Evolutionary conservation across 2,888 invertebrate species (phyloP), one percentile per base, ranked within the genome.

Genomic region (Paralinhomoeus sp.): DNA sequence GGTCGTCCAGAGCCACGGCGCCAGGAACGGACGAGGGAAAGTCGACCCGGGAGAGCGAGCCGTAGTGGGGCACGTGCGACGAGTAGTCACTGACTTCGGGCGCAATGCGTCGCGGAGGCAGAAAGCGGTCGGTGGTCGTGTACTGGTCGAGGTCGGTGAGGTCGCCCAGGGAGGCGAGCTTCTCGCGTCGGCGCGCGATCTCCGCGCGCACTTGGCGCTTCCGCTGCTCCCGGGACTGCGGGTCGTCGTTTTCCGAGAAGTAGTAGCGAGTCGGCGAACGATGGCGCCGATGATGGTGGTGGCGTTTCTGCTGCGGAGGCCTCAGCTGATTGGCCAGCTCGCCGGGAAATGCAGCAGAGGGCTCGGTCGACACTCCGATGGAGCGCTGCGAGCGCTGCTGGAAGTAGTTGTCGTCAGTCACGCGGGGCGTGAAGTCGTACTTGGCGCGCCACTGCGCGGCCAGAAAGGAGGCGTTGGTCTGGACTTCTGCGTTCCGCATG

Each of bases 171-270:
- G 52, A 51, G 40, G 54, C 72, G 46, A 75, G 67, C 53, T 73
- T 71, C 51, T 69, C 68, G 38, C 72, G 65, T n/a, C 74, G 62
- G 42, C 71, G 63, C 15, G 72, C 72, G 47, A 75, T 72, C 57
- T 75, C 74, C 37, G 70, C 70, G 51, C 53, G 46, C 40, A 75
- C 67, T 50, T 71, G 66, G 35, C 68, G 65, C 55, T 72, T 71
- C 54, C 72, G 70, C 53, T 71, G 69, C 51, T 75, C 73, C 37
- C 72, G 59, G 21, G 64, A 65, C 48, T 69, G 54, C 40, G 65
- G 60, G 48, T 72, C 72, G 45, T 72, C 71, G 41, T 70, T 68
- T 37, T 53, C 48, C 9, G 44, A 49, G 35, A 48, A 48, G 24
- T 43, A 46, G 42, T 65, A 66, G 42, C 64, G 66, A 22, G 49